Conservation (phyloP, 2,797 vertebrate species). For the Peromyscus eremicus region DNA sequence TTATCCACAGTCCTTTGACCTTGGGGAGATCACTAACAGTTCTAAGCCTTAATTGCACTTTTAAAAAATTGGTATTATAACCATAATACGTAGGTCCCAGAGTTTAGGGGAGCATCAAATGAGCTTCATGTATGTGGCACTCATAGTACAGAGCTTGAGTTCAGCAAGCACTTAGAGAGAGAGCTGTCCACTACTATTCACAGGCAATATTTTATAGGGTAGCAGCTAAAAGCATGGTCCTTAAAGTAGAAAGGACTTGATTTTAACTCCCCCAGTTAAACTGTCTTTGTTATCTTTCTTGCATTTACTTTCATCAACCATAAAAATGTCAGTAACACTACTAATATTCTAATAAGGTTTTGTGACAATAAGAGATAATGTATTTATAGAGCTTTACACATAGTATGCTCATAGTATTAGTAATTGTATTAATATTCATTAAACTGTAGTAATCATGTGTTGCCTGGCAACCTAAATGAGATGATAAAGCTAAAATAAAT, state of each 20-base stretch:
- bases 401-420: not conserved
- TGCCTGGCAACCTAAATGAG: not conserved
- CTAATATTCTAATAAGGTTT: not conserved
- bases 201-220: not conserved
- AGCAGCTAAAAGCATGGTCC: not conserved
- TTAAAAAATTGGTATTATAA: not conserved
- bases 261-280: not conserved
- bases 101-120: not conserved
- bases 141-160: not conserved
- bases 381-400: not conserved
- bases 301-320: not conserved
- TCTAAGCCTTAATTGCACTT: not conserved
- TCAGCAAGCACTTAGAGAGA: not conserved
- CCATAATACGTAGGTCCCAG: not conserved
- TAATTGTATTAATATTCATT: not conserved
- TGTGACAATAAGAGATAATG: not conserved
- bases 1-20: not conserved
- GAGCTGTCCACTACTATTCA: not conserved
- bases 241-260: not conserved
- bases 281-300: not conserved
- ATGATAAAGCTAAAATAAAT: slow-evolving; percentile 29
- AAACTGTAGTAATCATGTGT: not conserved
- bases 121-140: not conserved
- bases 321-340: not conserved
- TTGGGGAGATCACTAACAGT: not conserved